phyloP scores from a whole-genome alignment of 2,888 invertebrate genomes.

The Meteorus cinctellus region DNA sequence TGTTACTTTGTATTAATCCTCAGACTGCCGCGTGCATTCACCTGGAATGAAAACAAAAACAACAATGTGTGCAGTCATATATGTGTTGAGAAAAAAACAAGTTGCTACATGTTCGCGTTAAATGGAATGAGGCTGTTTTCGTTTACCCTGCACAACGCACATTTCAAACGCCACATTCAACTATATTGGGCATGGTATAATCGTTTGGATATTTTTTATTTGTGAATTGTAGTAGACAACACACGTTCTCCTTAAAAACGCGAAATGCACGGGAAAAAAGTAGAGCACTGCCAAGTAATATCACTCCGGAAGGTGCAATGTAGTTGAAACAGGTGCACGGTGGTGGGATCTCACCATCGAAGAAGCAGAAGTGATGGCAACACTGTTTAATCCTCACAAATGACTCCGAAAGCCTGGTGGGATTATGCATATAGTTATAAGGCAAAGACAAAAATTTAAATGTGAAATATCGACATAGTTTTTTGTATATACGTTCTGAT shows the following conservation, averaged over 20 bases:
- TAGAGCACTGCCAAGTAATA: constrained; percentile 36
- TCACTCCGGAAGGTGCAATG: constrained; percentile 37
- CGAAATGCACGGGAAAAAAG: constrained; percentile 8
- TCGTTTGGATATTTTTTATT: no score
- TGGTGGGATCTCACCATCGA: constrained; percentile 52
- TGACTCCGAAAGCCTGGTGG: neutral
- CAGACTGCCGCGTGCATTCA: constrained; percentile 42
- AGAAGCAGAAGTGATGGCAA: constrained; percentile 62
- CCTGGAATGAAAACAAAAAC: constrained; percentile 13
- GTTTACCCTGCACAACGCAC: no score
- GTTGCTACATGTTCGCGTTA: neutral
- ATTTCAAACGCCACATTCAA: no score
- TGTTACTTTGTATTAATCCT: constrained; percentile 50
- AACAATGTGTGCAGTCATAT: constrained; percentile 20
- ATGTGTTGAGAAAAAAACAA: neutral
- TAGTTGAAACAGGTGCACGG: constrained; percentile 29
- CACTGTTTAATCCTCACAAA: constrained; percentile 58
- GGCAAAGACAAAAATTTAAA: constrained; percentile 57
- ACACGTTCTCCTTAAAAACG: neutral
- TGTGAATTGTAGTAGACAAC: no score
- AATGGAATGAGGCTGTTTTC: neutral
- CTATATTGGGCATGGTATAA: no score
- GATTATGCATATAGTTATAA: neutral
- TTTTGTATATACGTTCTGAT: constrained; percentile 61
- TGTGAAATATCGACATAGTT: constrained; percentile 51